Conservation (phyloP, 2,113 vertebrate species). For the Turdus rufiventris region DNA sequence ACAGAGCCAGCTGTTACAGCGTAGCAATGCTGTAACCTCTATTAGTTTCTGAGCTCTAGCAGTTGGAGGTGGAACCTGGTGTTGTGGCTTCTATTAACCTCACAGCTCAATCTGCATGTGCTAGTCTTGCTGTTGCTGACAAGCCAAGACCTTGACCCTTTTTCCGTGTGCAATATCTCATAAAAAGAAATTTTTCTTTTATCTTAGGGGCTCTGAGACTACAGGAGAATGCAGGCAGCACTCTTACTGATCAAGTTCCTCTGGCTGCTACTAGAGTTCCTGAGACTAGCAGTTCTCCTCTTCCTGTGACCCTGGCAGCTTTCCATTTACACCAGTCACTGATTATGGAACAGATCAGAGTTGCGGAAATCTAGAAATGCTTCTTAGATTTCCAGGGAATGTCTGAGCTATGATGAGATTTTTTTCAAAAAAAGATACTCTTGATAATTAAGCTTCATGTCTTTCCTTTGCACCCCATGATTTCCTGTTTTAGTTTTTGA, state of each 20-base stretch:
- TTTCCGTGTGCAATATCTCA: not conserved
- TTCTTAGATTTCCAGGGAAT: not conserved
- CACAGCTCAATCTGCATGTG: not conserved
- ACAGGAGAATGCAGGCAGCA: not conserved
- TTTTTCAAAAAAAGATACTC: not conserved
- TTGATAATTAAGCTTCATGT: not conserved
- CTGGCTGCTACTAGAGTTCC: not conserved
- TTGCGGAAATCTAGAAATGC: not conserved
- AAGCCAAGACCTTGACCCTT: not conserved
- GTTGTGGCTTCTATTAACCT: not conserved
- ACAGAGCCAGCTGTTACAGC: not conserved
- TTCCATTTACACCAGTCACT: not conserved
- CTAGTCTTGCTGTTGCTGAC: not conserved
- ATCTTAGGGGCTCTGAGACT: not conserved
- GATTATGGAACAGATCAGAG: not conserved
- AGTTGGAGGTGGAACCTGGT: not conserved
- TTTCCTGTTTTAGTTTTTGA: not conserved
- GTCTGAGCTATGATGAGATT: not conserved
- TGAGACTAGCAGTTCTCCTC: not conserved
- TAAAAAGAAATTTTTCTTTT: not conserved
- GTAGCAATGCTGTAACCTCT: rapidly evolving
- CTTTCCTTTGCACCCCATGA: not conserved
- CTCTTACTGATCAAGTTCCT: not conserved
- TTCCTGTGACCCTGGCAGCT: not conserved
- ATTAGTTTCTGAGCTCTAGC: not conserved